phyloP scores from a whole-genome alignment of 2,888 invertebrate species.

The Tanypteryx hageni region DNA sequence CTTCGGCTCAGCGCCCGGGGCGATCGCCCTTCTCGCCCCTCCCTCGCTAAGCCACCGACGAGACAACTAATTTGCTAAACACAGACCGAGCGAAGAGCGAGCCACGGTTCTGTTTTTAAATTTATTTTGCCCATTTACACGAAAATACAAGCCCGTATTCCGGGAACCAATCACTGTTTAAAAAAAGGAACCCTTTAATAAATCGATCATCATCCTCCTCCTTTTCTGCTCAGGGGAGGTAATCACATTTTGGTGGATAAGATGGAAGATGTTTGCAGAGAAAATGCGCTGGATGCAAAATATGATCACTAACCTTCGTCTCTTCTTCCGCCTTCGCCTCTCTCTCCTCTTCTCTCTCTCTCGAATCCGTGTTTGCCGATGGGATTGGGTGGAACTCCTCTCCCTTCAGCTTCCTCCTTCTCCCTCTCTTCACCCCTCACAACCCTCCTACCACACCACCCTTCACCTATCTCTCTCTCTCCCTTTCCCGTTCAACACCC shows the following conservation, averaged over 20 bases:
- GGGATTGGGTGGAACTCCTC: background rate
- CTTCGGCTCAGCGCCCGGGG: too few species aligned
- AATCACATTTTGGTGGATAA: background rate
- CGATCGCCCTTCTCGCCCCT: too few species aligned
- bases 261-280: slow-evolving; percentile 19
- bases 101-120: too few species aligned
- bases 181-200: background rate
- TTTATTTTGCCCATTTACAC: too few species aligned
- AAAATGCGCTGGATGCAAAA: slow-evolving; percentile 21
- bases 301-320: slow-evolving; percentile 11
- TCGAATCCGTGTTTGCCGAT: slow-evolving; percentile 1
- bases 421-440: background rate
- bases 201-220: background rate
- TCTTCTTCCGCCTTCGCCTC: too few species aligned
- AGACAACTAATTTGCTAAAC: too few species aligned
- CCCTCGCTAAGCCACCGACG: too few species aligned
- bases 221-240: background rate
- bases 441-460: too few species aligned
- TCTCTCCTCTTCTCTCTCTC: background rate
- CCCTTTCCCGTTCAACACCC: background rate
- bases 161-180: too few species aligned
- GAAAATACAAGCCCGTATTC: too few species aligned
- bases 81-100: too few species aligned
- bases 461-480: background rate
- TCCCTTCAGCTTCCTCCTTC: background rate